These are phyloP conservation scores for Drosophila bocqueti DNA, from an alignment of 1,140 invertebrate genomes.

Conservation along the genomic window DNA sequence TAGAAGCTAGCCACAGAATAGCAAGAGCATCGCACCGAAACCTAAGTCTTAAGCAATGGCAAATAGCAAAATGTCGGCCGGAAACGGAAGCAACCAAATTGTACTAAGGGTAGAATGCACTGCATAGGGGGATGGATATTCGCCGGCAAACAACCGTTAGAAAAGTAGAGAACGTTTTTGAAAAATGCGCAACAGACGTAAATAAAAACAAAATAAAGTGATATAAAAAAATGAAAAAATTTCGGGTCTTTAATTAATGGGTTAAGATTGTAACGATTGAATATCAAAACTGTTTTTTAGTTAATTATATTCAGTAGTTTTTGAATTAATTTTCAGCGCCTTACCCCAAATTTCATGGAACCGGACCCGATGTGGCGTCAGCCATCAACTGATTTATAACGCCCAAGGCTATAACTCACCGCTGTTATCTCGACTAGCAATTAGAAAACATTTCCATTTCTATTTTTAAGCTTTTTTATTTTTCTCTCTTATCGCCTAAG, in stretches of 20 bases:
- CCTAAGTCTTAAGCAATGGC: constrained; percentile 66
- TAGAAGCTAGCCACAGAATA: constrained; percentile 55
- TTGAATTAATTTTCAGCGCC: background rate
- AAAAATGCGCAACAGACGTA: constrained; percentile 51
- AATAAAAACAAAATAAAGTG: constrained; percentile 70
- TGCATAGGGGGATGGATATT: constrained; percentile 20
- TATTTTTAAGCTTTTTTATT: constrained; percentile 37
- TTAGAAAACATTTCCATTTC: constrained; percentile 23
- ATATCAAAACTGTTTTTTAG: background rate
- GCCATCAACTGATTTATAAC: constrained; percentile 3
- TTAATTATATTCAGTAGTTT: background rate
- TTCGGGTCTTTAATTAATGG: background rate
- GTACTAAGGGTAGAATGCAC: constrained; percentile 41
- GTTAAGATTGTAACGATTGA: background rate
- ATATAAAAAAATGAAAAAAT: constrained; percentile 43
- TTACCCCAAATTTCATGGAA: background rate
- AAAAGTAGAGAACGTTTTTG: constrained; percentile 76
- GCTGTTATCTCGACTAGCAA: constrained; percentile 8
- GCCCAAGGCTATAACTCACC: constrained; percentile 1
- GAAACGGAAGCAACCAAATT: constrained; percentile 54
- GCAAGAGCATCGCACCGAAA: constrained; percentile 50
- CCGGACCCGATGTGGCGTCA: constrained; percentile 3
- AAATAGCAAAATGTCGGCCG: constrained; percentile 25
- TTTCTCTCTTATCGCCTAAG: constrained; percentile 34
- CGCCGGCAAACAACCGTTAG: constrained; percentile 69